phyloP scores from a whole-genome alignment of 2,888 invertebrate genomes.

The Podabrus alpinus region DNA sequence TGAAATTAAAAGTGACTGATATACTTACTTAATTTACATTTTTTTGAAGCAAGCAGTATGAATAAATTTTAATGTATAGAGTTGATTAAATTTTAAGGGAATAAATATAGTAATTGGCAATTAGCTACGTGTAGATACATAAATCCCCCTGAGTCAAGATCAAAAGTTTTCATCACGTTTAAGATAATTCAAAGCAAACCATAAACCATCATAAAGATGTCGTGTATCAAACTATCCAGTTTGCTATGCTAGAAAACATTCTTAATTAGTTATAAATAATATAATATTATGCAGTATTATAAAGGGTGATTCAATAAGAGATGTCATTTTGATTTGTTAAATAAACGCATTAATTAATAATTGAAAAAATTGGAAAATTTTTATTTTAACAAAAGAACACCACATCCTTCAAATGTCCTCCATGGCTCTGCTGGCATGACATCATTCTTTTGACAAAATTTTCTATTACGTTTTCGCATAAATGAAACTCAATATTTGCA shows the following conservation, averaged over 20 bases:
- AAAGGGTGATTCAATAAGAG: too few species aligned
- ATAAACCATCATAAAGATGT: neutral
- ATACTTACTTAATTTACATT: too few species aligned
- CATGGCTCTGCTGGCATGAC: too few species aligned
- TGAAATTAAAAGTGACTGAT: neutral
- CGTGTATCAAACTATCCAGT: neutral
- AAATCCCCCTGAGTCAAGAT: constrained; percentile 7
- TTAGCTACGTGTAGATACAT: constrained; percentile 22
- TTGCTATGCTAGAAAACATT: neutral
- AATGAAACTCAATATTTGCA: too few species aligned
- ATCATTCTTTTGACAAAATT: too few species aligned
- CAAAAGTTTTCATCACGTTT: constrained; percentile 5
- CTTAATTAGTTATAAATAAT: neutral
- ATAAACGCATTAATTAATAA: too few species aligned
- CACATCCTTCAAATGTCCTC: too few species aligned
- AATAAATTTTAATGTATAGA: neutral
- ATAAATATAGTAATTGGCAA: constrained; percentile 39
- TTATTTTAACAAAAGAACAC: too few species aligned
- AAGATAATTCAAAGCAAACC: neutral
- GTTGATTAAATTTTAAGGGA: constrained; percentile 12
- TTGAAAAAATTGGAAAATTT: too few species aligned
- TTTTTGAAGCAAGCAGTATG: neutral
- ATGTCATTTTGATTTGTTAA: too few species aligned
- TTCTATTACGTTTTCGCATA: too few species aligned
- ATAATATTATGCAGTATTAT: too few species aligned